phyloP scores from a whole-genome alignment of 2,888 invertebrate species.

The Drosophila testacea region DNA sequence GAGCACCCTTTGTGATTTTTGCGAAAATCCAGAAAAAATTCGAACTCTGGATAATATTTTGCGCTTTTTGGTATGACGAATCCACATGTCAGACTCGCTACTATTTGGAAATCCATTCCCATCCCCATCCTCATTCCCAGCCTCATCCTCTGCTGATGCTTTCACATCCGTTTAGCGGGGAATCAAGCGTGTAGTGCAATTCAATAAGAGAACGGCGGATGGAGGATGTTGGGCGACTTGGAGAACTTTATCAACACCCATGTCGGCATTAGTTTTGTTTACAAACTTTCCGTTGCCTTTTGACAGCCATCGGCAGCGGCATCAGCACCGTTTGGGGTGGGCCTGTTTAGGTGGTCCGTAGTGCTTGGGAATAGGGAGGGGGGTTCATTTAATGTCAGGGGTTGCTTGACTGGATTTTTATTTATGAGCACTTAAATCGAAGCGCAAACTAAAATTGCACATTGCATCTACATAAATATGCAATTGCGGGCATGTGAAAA shows the following conservation, averaged over 20 bases:
- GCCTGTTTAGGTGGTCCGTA: background rate
- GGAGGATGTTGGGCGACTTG: constrained; percentile 38
- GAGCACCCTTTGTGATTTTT: constrained; percentile 59
- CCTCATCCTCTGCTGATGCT: constrained; percentile 7
- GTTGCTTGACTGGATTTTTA: constrained; percentile 67
- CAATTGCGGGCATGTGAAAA: constrained; percentile 76
- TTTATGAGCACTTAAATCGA: constrained; percentile 80
- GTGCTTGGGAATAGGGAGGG: background rate
- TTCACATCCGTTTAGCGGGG: constrained; percentile 76
- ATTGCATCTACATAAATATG: constrained; percentile 81
- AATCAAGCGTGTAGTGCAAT: constrained; percentile 80
- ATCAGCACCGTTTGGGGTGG: constrained; percentile 37
- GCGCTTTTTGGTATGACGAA: constrained; percentile 79
- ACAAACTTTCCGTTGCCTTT: constrained; percentile 83
- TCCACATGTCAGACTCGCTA: constrained; percentile 63
- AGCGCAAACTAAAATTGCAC: constrained; percentile 77
- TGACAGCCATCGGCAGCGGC: constrained; percentile 53
- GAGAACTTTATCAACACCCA: constrained; percentile 80
- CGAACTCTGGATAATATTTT: constrained; percentile 72
- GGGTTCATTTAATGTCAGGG: constrained; percentile 27
- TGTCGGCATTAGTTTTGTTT: constrained; percentile 84
- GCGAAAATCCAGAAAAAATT: constrained; percentile 75
- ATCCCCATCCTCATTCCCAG: constrained; percentile 2
- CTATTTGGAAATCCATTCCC: constrained; percentile 41
- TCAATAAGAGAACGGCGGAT: constrained; percentile 62